phyloP scores from a whole-genome alignment of 2,113 vertebrate species.

The Zosterops pallidus region DNA sequence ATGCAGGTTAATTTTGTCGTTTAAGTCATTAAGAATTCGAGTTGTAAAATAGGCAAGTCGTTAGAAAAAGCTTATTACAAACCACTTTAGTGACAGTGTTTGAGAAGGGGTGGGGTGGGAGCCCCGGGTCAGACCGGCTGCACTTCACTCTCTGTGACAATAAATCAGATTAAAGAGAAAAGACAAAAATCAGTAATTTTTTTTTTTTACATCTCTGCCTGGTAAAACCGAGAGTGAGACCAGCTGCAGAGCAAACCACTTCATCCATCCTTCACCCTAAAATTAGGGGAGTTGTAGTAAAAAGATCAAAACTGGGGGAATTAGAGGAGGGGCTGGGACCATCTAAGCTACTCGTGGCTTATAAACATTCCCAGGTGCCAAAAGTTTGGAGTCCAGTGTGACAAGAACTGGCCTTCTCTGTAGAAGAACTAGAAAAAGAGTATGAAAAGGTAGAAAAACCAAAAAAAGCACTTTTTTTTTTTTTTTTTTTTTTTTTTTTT shows the following conservation, averaged over 20 bases:
- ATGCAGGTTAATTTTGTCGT: background rate
- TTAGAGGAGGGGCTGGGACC: background rate
- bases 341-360: background rate
- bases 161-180: background rate
- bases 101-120: background rate
- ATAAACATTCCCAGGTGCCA: conserved; percentile 1
- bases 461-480: conserved; percentile 22
- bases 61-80: conserved; percentile 49
- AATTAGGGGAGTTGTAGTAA: background rate
- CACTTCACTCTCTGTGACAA: background rate
- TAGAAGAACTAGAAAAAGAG: conserved; percentile 56
- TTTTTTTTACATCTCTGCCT: background rate
- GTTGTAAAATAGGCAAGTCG: background rate
- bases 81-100: background rate
- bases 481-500: background rate
- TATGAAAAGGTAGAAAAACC: conserved; percentile 60
- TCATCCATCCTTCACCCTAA: background rate
- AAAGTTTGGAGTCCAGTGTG: background rate
- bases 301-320: background rate
- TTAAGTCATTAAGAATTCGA: background rate
- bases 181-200: background rate
- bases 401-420: background rate
- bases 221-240: background rate
- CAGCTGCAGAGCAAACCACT: conserved; percentile 45
- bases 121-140: conserved; percentile 16